Conservation (phyloP, 2,797 vertebrate species). For the Trichosurus vulpecula region DNA sequence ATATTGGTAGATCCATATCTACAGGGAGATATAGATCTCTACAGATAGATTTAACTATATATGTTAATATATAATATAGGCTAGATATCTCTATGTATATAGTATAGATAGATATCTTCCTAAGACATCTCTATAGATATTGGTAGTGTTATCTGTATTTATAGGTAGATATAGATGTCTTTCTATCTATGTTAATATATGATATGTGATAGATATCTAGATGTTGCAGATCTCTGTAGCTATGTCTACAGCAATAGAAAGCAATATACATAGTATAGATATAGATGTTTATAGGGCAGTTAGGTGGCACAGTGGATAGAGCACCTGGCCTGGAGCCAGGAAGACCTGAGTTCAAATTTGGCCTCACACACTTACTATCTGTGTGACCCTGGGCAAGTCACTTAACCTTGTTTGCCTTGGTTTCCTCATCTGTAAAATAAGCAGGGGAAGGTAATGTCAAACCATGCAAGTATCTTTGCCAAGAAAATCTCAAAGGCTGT, state of each 20-base stretch:
- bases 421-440: too few relatives aligned
- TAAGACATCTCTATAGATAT: background rate
- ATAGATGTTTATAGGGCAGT: background rate
- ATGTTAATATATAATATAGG: background rate
- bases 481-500: too few relatives aligned
- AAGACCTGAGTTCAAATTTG: too few relatives aligned
- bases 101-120: background rate
- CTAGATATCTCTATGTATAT: background rate
- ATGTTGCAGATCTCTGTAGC: background rate
- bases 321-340: too few relatives aligned
- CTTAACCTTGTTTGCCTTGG: too few relatives aligned
- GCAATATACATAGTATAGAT: background rate
- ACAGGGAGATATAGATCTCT: background rate
- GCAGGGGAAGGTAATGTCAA: too few relatives aligned
- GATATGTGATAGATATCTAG: background rate
- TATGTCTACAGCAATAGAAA: background rate
- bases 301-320: too few relatives aligned
- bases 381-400: too few relatives aligned
- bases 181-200: background rate
- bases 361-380: too few relatives aligned
- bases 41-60: background rate
- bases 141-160: background rate
- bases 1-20: background rate
- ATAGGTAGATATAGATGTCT: background rate
- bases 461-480: too few relatives aligned